These are phyloP conservation scores for Microchrysa polita DNA, from an alignment of 2,888 invertebrate genomes.

Conservation along the genomic window DNA sequence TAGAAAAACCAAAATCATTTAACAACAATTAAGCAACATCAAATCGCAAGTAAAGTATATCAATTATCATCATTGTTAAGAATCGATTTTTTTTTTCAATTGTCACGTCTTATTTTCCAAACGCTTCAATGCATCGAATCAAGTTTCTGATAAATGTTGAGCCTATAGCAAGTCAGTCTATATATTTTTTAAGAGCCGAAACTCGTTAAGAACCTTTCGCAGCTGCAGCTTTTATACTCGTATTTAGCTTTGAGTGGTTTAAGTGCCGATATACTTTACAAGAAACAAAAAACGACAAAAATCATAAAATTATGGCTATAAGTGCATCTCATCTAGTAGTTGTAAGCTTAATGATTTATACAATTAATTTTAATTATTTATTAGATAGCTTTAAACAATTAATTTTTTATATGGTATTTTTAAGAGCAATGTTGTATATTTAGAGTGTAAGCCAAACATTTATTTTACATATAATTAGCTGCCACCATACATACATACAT, in stretches of 20 bases:
- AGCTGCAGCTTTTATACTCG: conserved; percentile 1
- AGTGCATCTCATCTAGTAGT: conserved; percentile 27
- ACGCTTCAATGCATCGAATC: neutral
- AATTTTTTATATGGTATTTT: conserved; percentile 17
- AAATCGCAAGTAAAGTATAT: conserved; percentile 33
- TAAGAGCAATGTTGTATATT: conserved; percentile 28
- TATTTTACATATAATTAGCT: conserved; percentile 14
- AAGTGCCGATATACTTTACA: conserved; percentile 41
- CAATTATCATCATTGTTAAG: conserved; percentile 26
- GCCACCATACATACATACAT: conserved; percentile 26
- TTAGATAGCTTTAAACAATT: conserved; percentile 44
- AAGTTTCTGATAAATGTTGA: no score
- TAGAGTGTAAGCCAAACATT: conserved; percentile 20
- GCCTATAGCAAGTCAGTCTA: neutral
- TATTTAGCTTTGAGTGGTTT: conserved; percentile 35
- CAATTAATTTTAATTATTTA: conserved; percentile 36
- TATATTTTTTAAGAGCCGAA: neutral
- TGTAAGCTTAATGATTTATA: conserved; percentile 21
- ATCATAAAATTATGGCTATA: conserved; percentile 32
- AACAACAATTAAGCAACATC: conserved; percentile 3
- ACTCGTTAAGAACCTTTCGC: neutral
- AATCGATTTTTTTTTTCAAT: neutral
- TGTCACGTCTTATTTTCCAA: neutral
- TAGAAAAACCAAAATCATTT: conserved; percentile 36
- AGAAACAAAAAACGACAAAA: no score